Evolutionary conservation across 2,113 vertebrate genomes (phyloP).

Genomic region (Phylloscopus whistleri): DNA sequence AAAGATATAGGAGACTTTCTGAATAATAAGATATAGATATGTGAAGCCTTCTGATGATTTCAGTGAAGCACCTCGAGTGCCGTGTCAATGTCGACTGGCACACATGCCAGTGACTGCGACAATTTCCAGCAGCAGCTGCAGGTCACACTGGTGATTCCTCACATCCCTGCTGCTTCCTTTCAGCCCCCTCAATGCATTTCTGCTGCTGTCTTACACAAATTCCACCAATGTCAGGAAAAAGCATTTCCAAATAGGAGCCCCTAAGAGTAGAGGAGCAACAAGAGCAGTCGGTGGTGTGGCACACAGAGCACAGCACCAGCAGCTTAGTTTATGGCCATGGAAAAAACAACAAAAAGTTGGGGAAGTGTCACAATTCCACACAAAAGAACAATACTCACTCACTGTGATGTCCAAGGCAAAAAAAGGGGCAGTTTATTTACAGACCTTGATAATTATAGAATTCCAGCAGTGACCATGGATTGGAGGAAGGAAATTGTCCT

Average conservation of each 20-base stretch:
- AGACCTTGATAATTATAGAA: no score
- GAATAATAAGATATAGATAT: no score
- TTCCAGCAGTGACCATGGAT: no score
- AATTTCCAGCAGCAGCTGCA: background rate
- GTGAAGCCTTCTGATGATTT: no score
- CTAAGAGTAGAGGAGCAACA: background rate
- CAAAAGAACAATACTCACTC: no score
- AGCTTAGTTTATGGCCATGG: accelerated
- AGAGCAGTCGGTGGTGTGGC: background rate
- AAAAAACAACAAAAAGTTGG: background rate
- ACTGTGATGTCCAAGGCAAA: no score
- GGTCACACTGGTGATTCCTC: background rate
- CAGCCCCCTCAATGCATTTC: background rate
- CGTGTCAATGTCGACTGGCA: no score
- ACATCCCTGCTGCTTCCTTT: background rate
- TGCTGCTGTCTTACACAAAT: background rate
- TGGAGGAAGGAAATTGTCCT: no score
- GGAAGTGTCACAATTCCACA: background rate
- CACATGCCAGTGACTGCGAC: no score
- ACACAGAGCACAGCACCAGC: background rate
- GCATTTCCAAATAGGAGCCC: background rate
- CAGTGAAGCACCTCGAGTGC: no score
- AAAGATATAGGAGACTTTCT: no score
- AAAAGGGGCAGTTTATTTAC: no score
- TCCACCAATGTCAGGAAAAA: background rate